These are phyloP conservation scores for Lottia gigantea DNA, from an alignment of 2,888 invertebrate species.

Conservation along the genomic window DNA sequence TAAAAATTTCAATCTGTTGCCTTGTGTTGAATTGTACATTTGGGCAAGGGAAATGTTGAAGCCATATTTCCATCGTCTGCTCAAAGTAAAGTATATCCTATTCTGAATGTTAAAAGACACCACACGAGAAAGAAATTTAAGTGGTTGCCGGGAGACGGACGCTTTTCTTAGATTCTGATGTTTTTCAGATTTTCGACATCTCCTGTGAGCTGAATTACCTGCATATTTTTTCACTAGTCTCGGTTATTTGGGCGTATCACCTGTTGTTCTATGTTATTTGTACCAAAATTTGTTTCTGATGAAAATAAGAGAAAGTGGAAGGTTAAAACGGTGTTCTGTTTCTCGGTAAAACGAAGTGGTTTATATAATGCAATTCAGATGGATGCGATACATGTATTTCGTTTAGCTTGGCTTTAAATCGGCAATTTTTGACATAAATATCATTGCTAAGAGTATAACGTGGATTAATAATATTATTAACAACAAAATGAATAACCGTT, in stretches of 20 bases:
- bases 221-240: slow-evolving; percentile 1
- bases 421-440: too few species aligned
- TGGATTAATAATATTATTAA: too few species aligned
- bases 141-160: slow-evolving; percentile 11
- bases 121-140: not conserved
- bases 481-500: too few species aligned
- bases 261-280: not conserved
- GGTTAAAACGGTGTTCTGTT: too few species aligned
- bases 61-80: not conserved
- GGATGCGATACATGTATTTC: too few species aligned
- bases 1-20: slow-evolving; percentile 8
- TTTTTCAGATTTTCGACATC: slow-evolving; percentile 10
- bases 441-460: too few species aligned
- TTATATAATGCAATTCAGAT: too few species aligned
- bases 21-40: not conserved
- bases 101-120: not conserved
- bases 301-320: too few species aligned
- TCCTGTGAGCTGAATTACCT: slow-evolving; percentile 5
- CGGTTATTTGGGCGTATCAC: not conserved
- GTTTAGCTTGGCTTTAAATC: too few species aligned
- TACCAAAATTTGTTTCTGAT: too few species aligned
- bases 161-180: slow-evolving; percentile 9
- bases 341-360: too few species aligned
- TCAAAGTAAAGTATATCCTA: not conserved
- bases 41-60: not conserved